phyloP scores from a whole-genome alignment of 2,888 invertebrate species.

The Agrochola litura region DNA sequence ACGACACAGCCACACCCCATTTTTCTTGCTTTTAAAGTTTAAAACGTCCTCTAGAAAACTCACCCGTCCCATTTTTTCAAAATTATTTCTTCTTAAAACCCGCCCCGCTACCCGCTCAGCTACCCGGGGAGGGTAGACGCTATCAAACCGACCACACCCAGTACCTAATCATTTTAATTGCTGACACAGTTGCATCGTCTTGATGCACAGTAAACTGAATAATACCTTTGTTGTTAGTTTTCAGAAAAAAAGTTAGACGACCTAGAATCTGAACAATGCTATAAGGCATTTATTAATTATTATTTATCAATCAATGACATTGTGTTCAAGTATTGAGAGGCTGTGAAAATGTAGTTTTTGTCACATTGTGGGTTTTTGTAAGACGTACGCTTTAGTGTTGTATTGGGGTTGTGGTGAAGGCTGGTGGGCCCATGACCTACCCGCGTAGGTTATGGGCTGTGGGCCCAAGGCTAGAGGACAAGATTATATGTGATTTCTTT shows the following conservation, averaged over 20 bases:
- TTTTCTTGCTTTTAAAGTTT: not conserved
- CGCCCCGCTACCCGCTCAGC: conserved; percentile 47
- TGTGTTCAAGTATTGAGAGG: conserved; percentile 58
- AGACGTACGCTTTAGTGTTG: conserved; percentile 19
- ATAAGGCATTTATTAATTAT: conserved; percentile 75
- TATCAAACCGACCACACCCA: conserved; percentile 64
- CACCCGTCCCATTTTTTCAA: not conserved
- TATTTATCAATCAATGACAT: conserved; percentile 67
- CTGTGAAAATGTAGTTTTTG: conserved; percentile 61
- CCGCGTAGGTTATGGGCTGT: not conserved
- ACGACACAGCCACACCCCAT: too few species aligned
- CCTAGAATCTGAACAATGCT: conserved; percentile 81
- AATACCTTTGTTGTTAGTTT: conserved; percentile 82
- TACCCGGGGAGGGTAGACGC: conserved; percentile 60
- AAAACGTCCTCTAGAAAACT: too few species aligned
- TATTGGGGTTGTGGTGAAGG: conserved; percentile 27
- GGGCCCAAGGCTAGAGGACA: conserved; percentile 13
- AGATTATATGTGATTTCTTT: conserved; percentile 1
- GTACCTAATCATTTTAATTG: conserved; percentile 86
- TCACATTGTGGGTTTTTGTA: conserved; percentile 32
- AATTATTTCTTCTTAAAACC: not conserved
- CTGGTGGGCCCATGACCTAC: conserved; percentile 17
- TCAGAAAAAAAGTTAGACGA: conserved; percentile 75
- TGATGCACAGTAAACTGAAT: conserved; percentile 80
- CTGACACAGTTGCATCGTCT: conserved; percentile 85